Evolutionary conservation across 1,140 invertebrate genomes (phyloP), one percentile per base, ranked within the genome.

Genomic region (Lepidurus couesii): DNA sequence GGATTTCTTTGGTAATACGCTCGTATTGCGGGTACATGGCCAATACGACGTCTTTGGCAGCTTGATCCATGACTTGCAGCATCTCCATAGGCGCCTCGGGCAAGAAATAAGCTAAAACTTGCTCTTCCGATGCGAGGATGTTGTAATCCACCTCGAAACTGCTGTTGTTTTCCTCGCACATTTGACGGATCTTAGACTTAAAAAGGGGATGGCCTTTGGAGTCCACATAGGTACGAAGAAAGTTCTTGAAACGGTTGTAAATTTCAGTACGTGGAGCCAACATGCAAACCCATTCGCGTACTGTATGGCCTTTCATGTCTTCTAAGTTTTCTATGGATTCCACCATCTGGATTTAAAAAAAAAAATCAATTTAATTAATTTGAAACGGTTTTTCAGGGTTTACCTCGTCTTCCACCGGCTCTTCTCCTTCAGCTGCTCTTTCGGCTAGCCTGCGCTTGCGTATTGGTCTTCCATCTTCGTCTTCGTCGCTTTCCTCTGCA

Each of bases 261-360:
- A 99, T 98, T 88, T 99, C 98, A 11, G 93, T 97, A 75, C 92
- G 88, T 0, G 97, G 96, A n/a, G 94, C 97, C 75, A 97, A 86
- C 93, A 98, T 96, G 76, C 92, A 90, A 1, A 99, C 96, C 96
- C 98, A 99, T 83, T 99, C 97, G 82, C 94, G 92, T 0, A 95
- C 91, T 2, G 92, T 89, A 83, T 97, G 91, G 7, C 95, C 95
- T 84, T 96, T 96, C 0, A 92, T 94, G 83, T 99, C 97, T 86
- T 99, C 97, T 9, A 99, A 86, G 86, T 99, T 99, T 84, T 99
- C 97, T 82, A 99, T 97, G 53, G 95, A 97, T 86, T 99, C 97
- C 78, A 98, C 92, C 90, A 93, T 92, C 89, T 91, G 80, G 79
- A 24, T 24, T 24, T 0, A 24, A 24, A 24, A 24, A 24, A 24